Evolutionary conservation across 2,797 vertebrate genomes (phyloP).

Genomic region (Balearica regulorum): DNA sequence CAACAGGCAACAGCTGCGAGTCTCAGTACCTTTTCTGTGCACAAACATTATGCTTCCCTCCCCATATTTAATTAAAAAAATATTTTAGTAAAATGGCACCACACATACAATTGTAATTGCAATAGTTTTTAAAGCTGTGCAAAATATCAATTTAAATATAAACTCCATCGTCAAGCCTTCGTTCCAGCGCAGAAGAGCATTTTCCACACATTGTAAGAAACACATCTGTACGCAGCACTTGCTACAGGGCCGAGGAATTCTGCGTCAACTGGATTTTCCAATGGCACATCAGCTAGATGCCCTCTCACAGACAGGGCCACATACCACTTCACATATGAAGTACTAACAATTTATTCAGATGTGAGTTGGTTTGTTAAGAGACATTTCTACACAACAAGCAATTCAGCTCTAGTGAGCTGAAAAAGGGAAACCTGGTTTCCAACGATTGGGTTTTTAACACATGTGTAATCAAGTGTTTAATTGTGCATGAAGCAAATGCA

Average conservation of each 20-base stretch:
- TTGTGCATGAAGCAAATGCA: neutral
- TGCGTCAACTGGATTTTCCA: neutral
- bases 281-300: neutral
- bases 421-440: neutral
- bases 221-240: neutral
- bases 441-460: neutral
- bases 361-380: neutral
- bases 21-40: neutral
- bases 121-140: neutral
- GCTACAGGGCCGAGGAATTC: neutral
- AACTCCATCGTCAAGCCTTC: neutral
- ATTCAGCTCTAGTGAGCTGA: neutral
- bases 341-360: neutral
- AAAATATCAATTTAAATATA: neutral
- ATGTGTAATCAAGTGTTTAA: neutral
- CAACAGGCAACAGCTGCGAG: neutral
- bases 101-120: neutral
- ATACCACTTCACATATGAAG: neutral
- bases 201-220: neutral
- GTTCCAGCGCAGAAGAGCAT: neutral
- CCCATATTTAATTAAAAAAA: neutral
- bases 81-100: neutral
- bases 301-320: neutral
- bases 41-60: neutral
- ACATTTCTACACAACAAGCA: neutral